These are phyloP conservation scores for Conus ventricosus DNA, from an alignment of 1,140 invertebrate genomes.

Conservation along the genomic window DNA sequence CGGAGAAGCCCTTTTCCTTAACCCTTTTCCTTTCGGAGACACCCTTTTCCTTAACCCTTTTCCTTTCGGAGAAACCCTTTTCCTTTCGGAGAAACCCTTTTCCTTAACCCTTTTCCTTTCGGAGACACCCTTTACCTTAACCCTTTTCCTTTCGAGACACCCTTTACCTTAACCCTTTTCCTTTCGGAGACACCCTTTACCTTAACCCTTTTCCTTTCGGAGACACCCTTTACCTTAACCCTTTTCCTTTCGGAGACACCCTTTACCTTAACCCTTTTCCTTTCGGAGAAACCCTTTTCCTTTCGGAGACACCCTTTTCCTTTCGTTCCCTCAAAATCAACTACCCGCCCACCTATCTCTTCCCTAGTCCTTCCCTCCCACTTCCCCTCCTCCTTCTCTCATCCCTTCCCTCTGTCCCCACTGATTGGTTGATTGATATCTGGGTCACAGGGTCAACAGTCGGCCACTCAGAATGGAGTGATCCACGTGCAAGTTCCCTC, in stretches of 20 bases:
- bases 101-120: neutral
- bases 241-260: neutral
- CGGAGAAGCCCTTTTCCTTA: too few species aligned
- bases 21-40: neutral
- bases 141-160: neutral
- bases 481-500: conserved; percentile 76
- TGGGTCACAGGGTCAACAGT: conserved; percentile 54
- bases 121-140: too few species aligned
- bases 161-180: too few species aligned
- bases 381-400: neutral
- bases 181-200: too few species aligned
- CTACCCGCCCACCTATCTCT: neutral
- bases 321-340: neutral
- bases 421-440: neutral
- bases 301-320: neutral
- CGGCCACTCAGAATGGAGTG: conserved; percentile 75
- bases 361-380: neutral
- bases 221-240: too few species aligned
- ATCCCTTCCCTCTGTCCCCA: neutral
- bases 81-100: too few species aligned
- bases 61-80: neutral
- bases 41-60: too few species aligned
- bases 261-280: too few species aligned
- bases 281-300: neutral
- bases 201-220: neutral